phyloP scores from a whole-genome alignment of 2,797 vertebrate genomes.

The Thripadectes ignobilis region DNA sequence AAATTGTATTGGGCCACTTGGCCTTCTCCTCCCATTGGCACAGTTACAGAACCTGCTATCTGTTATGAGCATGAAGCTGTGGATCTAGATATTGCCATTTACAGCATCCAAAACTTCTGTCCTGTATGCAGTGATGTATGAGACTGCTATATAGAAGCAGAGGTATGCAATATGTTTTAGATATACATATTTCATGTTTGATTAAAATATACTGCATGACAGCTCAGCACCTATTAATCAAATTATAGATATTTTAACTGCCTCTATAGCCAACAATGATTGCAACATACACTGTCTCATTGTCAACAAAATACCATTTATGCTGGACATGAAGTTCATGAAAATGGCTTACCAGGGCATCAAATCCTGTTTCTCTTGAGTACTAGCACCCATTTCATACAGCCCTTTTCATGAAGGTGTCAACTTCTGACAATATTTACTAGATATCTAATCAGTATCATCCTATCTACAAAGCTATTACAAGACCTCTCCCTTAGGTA shows the following conservation, averaged over 20 bases:
- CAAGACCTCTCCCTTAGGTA: not conserved
- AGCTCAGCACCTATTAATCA: not conserved
- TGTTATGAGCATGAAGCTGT: not conserved
- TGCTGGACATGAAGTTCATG: not conserved
- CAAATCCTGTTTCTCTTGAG: not conserved
- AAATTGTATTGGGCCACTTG: rapidly evolving
- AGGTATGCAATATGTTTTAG: not conserved
- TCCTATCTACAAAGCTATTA: not conserved
- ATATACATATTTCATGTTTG: not conserved
- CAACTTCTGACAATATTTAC: not conserved
- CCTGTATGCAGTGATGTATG: not conserved
- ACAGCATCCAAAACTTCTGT: not conserved
- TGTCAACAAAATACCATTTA: not conserved
- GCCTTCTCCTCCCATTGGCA: not conserved
- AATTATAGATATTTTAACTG: not conserved
- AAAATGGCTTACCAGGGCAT: not conserved
- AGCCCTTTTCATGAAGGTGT: not conserved
- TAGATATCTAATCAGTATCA: not conserved
- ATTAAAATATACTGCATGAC: not conserved
- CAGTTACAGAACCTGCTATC: not conserved
- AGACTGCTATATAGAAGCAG: not conserved
- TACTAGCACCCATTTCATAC: not conserved
- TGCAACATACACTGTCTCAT: not conserved
- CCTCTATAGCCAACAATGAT: not conserved
- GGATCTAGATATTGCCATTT: not conserved